phyloP scores from a whole-genome alignment of 2,797 vertebrate species.

The Sorex maritimensis region DNA sequence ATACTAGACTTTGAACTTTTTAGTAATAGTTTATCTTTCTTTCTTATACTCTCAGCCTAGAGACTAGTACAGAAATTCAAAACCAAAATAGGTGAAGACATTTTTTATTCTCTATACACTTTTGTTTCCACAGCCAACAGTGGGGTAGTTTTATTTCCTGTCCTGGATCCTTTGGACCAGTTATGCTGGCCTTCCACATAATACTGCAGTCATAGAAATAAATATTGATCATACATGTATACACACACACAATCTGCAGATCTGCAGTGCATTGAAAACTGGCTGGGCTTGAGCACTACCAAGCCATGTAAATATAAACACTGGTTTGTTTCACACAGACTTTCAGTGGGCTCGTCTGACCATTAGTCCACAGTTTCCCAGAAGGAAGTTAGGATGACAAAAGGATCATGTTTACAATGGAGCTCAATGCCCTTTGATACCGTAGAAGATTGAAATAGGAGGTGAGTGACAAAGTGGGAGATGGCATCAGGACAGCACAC shows the following conservation, averaged over 20 bases:
- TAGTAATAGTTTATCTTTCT: background rate
- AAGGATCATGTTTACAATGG: background rate
- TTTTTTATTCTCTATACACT: conserved; percentile 56
- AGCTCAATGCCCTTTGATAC: background rate
- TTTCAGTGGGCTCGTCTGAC: background rate
- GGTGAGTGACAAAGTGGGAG: background rate
- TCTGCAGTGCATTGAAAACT: conserved; percentile 47
- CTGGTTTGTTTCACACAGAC: background rate
- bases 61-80: background rate
- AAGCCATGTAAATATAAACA: background rate
- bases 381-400: background rate
- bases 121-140: conserved; percentile 59
- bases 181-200: background rate
- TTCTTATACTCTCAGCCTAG: background rate
- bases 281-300: background rate
- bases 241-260: conserved; percentile 52
- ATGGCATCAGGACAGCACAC: background rate
- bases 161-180: background rate
- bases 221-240: conserved; percentile 77
- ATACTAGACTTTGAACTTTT: background rate
- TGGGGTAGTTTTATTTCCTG: conserved; percentile 10
- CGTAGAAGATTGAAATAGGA: background rate
- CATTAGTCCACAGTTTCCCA: background rate
- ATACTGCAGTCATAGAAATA: conserved; percentile 62
- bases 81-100: background rate